A percentile compares a stretch with the other conserved stretches of the same genome.
These are phyloP conservation scores for Microcaecilia unicolor DNA, from an alignment of 2,797 vertebrate genomes.

Conservation along the genomic window DNA sequence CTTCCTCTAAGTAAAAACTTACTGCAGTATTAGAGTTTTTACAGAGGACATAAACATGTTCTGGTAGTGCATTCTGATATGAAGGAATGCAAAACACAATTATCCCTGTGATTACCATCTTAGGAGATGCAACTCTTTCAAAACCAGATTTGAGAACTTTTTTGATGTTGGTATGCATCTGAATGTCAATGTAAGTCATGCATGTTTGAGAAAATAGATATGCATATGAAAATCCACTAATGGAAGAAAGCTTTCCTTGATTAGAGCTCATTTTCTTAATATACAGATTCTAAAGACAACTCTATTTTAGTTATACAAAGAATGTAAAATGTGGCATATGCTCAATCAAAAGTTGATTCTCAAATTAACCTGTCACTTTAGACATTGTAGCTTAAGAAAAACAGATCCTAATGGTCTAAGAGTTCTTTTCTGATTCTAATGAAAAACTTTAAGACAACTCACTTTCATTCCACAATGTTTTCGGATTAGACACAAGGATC, in stretches of 20 bases:
- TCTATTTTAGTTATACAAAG: constrained; percentile 64
- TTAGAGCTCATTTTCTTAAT: constrained; percentile 54
- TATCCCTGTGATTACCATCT: too few species aligned
- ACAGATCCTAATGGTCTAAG: constrained; percentile 17
- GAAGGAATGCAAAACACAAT: too few species aligned
- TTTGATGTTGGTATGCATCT: constrained; percentile 16
- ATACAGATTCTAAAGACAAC: constrained; percentile 50
- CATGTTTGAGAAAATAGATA: constrained; percentile 29
- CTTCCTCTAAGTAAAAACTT: too few species aligned
- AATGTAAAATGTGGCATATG: constrained; percentile 50
- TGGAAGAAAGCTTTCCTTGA: constrained; percentile 38
- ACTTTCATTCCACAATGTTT: too few species aligned
- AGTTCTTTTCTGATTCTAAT: too few species aligned
- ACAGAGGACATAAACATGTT: too few species aligned
- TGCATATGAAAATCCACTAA: constrained; percentile 40
- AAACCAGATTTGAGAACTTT: too few species aligned
- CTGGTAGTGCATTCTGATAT: too few species aligned
- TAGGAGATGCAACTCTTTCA: too few species aligned
- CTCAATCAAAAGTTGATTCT: constrained; percentile 59
- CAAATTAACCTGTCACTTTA: constrained; percentile 60
- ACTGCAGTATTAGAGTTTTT: too few species aligned
- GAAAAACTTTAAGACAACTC: too few species aligned
- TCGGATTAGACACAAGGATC: too few species aligned
- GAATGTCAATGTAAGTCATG: constrained; percentile 28
- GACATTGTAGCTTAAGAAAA: constrained; percentile 26